These are phyloP conservation scores for Volucella inflata DNA, from an alignment of 2,888 invertebrate genomes.

Conservation along the genomic window DNA sequence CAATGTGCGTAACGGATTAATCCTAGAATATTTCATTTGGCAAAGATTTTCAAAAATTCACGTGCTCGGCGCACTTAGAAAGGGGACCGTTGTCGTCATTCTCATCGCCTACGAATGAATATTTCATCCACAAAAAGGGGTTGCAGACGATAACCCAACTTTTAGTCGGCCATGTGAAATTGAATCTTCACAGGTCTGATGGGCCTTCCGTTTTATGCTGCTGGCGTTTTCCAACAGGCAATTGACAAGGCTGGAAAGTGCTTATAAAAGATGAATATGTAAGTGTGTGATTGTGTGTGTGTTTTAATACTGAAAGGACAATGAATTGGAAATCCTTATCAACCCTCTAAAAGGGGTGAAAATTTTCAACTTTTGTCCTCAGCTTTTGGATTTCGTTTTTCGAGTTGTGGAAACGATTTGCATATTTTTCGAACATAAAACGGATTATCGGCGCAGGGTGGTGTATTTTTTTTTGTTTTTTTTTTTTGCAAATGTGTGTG, in stretches of 20 bases:
- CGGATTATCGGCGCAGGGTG: conserved; percentile 29
- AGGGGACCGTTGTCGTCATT: background rate
- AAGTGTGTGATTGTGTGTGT: background rate
- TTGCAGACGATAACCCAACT: background rate
- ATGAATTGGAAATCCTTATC: background rate
- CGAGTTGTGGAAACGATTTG: conserved; percentile 36
- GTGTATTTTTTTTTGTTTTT: too few relatives aligned
- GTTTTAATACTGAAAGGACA: too few relatives aligned
- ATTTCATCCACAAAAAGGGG: conserved; percentile 33
- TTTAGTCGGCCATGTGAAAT: too few relatives aligned
- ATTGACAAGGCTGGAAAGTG: too few relatives aligned
- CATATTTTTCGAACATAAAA: conserved; percentile 38
- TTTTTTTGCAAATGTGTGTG: too few relatives aligned
- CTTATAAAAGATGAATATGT: too few relatives aligned
- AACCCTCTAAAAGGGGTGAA: conserved; percentile 29
- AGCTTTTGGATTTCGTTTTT: conserved; percentile 31
- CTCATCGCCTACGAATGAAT: conserved; percentile 14
- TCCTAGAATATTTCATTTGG: conserved; percentile 48
- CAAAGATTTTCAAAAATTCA: conserved; percentile 53
- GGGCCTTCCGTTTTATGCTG: too few relatives aligned
- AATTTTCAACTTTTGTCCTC: conserved; percentile 29
- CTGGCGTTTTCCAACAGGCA: too few relatives aligned
- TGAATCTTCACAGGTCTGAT: too few relatives aligned
- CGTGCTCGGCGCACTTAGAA: conserved; percentile 47
- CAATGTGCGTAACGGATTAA: conserved; percentile 58